Base-by-base conservation (phyloP, 2,888 invertebrate genomes). In the Pheosia tremula region DNA sequence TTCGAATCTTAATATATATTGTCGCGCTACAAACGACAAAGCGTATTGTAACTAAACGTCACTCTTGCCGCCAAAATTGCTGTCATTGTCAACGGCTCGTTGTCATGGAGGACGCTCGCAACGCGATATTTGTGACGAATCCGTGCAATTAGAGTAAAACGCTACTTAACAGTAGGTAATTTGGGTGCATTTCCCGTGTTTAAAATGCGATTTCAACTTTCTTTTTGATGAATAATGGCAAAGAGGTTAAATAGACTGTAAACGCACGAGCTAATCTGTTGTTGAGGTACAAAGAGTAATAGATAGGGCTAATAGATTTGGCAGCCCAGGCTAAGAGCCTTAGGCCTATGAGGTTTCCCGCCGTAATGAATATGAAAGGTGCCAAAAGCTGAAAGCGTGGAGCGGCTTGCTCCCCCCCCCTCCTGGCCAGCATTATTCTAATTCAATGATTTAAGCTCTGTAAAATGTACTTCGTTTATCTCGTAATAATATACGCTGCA, bases 191-290 rank as follows among this genome's bases (percentile, higher is more conserved):
- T 88, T 87, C 84, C 86, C 85, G 87, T 88, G 88, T 84, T 91
- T 88, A 91, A 89, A 86, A 84, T 85, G 80, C 83, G 86, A 85
- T 89, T 82, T 39, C 84, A 83, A 88, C 91, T 92, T 92, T 91
- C 91, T 90, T 92, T 91, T 89, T 80, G 79, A 80, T 81, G 69
- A 75, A 71, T 76, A 68, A 77, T 78, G 74, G 75, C 73, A 71
- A 79, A 82, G 77, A 83, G 87, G 86, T 89, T 90, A 90, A 92
- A 91, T 89, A 90, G 91, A 90, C 84, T 92, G 88, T 90, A 87
- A 90, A 87, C 79, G 77, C 81, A 79, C 77, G 63, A 75, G 74
- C 65, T 67, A 63, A 59, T 62, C 63, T 57, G 57, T 59, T 67
- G 67, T 62, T 66, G 54, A 7, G 10, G 0, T 10, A 47, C 10